A percentile compares a stretch with the other conserved stretches of the same genome.
Conservation (phyloP, 1,140 invertebrate genomes). For the Drosophila orosa region DNA sequence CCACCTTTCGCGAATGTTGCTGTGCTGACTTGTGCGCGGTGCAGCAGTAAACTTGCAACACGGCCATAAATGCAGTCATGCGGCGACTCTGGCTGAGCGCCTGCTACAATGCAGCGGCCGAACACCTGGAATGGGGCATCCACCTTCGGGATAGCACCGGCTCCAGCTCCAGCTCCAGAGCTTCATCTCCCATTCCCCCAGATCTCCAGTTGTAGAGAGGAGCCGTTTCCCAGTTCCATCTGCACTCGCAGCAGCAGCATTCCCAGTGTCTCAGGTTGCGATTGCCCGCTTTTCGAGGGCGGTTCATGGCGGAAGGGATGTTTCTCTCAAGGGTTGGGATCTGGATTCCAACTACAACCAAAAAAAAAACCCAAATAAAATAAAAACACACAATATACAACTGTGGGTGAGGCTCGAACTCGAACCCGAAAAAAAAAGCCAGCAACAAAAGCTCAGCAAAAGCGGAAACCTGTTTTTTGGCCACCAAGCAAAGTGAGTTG, state of each 20-base stretch:
- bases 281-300: constrained; percentile 31
- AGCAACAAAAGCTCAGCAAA: constrained; percentile 37
- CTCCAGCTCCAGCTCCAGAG: constrained; percentile 4
- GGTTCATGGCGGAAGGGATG: constrained; percentile 39
- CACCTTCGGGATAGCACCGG: constrained; percentile 64
- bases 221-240: constrained; percentile 23
- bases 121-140: constrained; percentile 82
- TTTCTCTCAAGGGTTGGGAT: constrained; percentile 33
- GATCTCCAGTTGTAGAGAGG: neutral
- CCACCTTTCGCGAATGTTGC: constrained; percentile 35
- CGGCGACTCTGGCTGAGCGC: constrained; percentile 54
- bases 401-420: constrained; percentile 42
- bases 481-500: constrained; percentile 43
- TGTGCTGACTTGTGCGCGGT: constrained; percentile 15
- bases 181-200: neutral
- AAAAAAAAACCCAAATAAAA: neutral
- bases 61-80: constrained; percentile 26
- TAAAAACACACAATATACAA: constrained; percentile 6
- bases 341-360: constrained; percentile 1
- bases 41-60: constrained; percentile 52
- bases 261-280: constrained; percentile 48
- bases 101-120: constrained; percentile 60
- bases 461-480: constrained; percentile 69
- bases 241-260: constrained; percentile 36
- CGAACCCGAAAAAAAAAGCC: constrained; percentile 48